Conservation (phyloP, 2,113 vertebrate genomes). For the Peromyscus polionotus region DNA sequence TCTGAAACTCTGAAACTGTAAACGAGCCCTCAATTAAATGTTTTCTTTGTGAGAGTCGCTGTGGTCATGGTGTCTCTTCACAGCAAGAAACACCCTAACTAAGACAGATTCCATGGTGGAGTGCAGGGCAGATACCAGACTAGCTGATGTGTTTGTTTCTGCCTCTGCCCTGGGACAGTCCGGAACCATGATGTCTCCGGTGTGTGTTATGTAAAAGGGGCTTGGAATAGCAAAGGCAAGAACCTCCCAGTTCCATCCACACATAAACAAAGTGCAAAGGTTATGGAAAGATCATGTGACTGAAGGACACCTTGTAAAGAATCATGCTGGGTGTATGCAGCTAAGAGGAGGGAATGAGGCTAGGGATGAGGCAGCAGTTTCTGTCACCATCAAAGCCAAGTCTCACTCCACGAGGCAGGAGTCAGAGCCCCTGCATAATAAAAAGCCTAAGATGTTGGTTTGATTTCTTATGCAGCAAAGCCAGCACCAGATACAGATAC, state of each 20-base stretch:
- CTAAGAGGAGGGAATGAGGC: not conserved
- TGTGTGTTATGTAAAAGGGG: accelerated
- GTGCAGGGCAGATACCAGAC: not conserved
- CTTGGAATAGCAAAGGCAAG: not conserved
- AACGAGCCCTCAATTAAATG: no score
- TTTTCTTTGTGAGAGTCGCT: no score
- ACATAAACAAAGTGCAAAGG: not conserved
- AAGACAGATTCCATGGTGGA: no score
- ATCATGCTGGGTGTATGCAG: accelerated
- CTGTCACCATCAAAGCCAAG: no score
- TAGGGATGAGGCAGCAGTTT: not conserved
- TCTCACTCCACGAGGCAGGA: not conserved
- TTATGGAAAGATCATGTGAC: not conserved
- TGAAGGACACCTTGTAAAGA: not conserved
- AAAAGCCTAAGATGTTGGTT: not conserved
- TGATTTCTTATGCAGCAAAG: no score
- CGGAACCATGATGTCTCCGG: not conserved
- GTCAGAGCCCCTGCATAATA: not conserved
- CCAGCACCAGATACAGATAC: not conserved
- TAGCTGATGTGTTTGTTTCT: not conserved
- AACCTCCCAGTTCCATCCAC: not conserved
- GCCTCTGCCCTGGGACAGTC: not conserved
- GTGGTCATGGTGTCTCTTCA: no score
- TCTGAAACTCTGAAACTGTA: no score
- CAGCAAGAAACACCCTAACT: no score